A percentile compares a stretch with the other conserved stretches of the same genome.
These are phyloP conservation scores for Idaea straminata DNA, from an alignment of 2,888 invertebrate species.

Conservation along the genomic window DNA sequence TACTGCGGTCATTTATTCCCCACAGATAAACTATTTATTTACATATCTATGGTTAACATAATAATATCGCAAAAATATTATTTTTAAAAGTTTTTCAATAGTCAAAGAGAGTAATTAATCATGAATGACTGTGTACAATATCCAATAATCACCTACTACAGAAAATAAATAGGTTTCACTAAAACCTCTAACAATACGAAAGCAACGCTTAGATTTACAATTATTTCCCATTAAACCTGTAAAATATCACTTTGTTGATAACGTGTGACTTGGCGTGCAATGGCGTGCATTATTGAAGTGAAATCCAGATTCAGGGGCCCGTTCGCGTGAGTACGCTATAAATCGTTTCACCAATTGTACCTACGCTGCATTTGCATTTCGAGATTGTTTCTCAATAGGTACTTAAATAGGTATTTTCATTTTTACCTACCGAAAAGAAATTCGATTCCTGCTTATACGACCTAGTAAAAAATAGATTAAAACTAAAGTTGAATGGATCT, in stretches of 20 bases:
- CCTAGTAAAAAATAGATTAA: too few relatives aligned
- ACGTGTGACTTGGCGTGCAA: not conserved
- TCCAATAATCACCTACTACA: too few relatives aligned
- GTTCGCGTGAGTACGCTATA: not conserved
- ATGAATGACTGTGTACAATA: too few relatives aligned
- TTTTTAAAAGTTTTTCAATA: too few relatives aligned
- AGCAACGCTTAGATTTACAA: not conserved
- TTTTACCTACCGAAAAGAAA: not conserved
- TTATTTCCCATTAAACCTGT: not conserved
- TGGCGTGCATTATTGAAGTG: not conserved
- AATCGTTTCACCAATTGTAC: conserved; percentile 1
- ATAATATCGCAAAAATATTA: too few relatives aligned
- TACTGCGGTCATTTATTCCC: too few relatives aligned
- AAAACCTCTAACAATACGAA: not conserved
- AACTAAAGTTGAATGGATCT: too few relatives aligned
- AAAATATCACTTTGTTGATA: not conserved
- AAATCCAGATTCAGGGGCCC: not conserved
- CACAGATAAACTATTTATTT: too few relatives aligned
- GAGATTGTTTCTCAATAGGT: not conserved
- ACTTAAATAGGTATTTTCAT: not conserved
- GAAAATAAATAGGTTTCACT: too few relatives aligned
- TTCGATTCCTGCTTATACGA: too few relatives aligned
- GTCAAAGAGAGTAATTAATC: too few relatives aligned
- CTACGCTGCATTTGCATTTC: not conserved
- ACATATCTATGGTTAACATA: too few relatives aligned